Base-by-base conservation (phyloP, 2,797 vertebrate species). In the Sus cebifrons region DNA sequence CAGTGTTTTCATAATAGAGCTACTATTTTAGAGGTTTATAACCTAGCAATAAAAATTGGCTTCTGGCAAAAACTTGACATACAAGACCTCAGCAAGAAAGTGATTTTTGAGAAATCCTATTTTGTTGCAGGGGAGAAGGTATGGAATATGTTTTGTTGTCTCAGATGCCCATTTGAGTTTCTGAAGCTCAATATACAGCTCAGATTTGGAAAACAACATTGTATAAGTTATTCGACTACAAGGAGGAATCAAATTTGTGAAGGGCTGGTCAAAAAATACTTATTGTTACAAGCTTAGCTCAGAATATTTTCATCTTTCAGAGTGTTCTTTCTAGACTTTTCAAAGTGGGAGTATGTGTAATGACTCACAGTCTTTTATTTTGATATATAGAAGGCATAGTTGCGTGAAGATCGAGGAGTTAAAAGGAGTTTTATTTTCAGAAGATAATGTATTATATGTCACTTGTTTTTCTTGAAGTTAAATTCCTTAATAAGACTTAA, bases 1-100 rank as follows among this genome's bases (percentile, higher is more conserved):
- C 81, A 95, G 70, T 96, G 95, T 95, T 98, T 98, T 95, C 92
- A 96, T 92, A 98, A 97, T 92, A 96, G 92, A 97, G 86, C 86
- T 97, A 89, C 96, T 96, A 85, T 96, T 97, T 97, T 94, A 95
- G 86, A 97, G 93, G 77, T 95, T 97, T 95, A 94, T 89, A 97
- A 95, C 93, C 95, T 97, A 92, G 96, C 95, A 97, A 95, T 98
- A 96, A 96, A 96, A 97, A 97, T 65, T 96, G 95, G 93, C 97
- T 97, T 97, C 95, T 0, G 36, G 97, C 92, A 95, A 95, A 96
- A 97, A 64, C 56, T 95, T 97, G 97, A 98, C 97, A 96, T 78
- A 91, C 49, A 93, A 94, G 96, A 94, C 93, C 95, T 96, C 95
- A 97, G 78, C 78, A 84, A 96, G 89, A 85, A 97, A 95, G 92